Evolutionary conservation across 1,140 invertebrate genomes (phyloP), one percentile per base, ranked within the genome.

Genomic region (Drosophila tani): DNA sequence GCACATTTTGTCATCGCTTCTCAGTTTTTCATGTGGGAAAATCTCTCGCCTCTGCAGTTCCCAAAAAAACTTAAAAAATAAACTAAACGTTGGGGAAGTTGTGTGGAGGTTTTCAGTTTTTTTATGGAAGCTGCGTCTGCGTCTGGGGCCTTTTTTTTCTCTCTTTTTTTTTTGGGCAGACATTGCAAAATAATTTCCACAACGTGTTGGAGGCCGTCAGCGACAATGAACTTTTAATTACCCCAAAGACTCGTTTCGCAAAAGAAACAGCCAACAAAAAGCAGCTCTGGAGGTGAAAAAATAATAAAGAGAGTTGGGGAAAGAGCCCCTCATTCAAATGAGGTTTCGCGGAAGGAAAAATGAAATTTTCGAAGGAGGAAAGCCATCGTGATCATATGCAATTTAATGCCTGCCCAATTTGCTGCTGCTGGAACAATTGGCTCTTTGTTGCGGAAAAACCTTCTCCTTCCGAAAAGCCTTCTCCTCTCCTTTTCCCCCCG

Each of bases 211-310:
- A 56, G 67, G 27, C 51, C 47, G 69, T 40, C 59, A 51, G 58
- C 82, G 81, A 84, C 81, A 84, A 84, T 84, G 81, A 84, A 84
- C 81, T 84, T 84, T 84, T 84, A 84, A 84, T 84, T 84, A 77
- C 81, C 66, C 45, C 70, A 3, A 43, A 63, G 82, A 81, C 81
- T 77, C 55, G 82, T 81, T 84, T 84, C 76, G 76, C 77, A 71
- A 64, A 76, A 65, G 27, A 70, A 75, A 67, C 53, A 65, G 17
- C 14, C 7, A 68, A 35, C 29, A 60, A 68, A 45, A 29, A n/a
- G 24, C 24, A 32, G 29, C 27, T 15, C 24, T 6, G 43, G 14
- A 24, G 19, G 45, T 21, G 58, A 24, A 24, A 47, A 46, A 59
- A 51, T n/a, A 21, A 60, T 9, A 24, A 43, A 45, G 7, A 55